These are phyloP conservation scores for Tokudaia tokunoshimensis DNA, from an alignment of 2,797 vertebrate species.

Conservation along the genomic window DNA sequence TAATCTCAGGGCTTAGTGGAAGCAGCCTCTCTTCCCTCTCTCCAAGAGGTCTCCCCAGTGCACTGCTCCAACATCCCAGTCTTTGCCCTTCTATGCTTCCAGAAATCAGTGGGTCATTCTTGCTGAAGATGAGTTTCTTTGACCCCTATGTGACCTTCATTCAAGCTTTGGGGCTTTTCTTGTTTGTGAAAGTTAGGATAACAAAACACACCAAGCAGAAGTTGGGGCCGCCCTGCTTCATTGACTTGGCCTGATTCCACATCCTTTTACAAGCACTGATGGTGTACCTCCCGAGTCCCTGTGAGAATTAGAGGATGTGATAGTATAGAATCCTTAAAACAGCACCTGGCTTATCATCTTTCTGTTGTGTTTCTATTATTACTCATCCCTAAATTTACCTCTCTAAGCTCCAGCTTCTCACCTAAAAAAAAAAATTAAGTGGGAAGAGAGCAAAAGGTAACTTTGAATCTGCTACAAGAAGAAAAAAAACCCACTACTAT, in stretches of 20 bases:
- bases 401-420: background rate
- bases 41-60: background rate
- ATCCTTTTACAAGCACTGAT: background rate
- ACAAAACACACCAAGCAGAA: background rate
- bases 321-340: background rate
- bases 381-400: background rate
- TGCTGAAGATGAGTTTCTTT: background rate
- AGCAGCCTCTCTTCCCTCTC: background rate
- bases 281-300: background rate
- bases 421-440: background rate
- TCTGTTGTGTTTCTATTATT: background rate
- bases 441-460: background rate
- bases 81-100: background rate
- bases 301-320: background rate
- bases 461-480: background rate
- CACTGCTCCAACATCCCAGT: background rate
- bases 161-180: background rate
- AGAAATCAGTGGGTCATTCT: background rate
- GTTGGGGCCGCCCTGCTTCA: background rate
- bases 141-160: background rate
- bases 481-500: background rate
- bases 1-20: background rate
- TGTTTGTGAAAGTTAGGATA: background rate
- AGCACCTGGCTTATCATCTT: background rate
- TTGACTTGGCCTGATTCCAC: background rate